Conservation (phyloP, 2,113 vertebrate species). For the Ciconia maguari region DNA sequence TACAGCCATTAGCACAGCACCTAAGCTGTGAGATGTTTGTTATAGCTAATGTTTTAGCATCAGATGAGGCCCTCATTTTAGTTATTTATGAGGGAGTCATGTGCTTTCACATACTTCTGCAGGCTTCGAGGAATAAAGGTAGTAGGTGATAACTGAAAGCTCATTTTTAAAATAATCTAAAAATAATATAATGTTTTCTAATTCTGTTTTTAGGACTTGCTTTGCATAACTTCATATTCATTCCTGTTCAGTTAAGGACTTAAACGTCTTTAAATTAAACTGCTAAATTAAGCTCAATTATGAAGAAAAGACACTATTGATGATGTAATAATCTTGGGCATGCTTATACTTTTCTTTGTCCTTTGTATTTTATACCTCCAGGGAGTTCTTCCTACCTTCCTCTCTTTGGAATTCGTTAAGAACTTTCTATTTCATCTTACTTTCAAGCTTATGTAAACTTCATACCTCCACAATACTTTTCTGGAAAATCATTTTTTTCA, state of each 20-base stretch:
- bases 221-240: background rate
- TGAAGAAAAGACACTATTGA: background rate
- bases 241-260: background rate
- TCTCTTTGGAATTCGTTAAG: background rate
- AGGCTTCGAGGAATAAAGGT: background rate
- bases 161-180: background rate
- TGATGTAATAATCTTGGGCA: background rate
- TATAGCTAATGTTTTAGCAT: background rate
- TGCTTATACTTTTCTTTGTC: background rate
- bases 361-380: background rate
- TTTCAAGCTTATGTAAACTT: background rate
- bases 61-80: background rate
- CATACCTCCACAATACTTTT: background rate
- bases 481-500: background rate
- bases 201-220: background rate
- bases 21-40: background rate
- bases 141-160: background rate
- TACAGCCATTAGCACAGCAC: background rate
- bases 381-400: background rate
- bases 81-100: background rate
- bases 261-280: background rate
- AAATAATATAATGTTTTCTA: background rate
- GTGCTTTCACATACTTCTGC: background rate
- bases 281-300: background rate
- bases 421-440: background rate